These are phyloP conservation scores for Zaprionus bogoriensis DNA, from an alignment of 2,888 invertebrate species.

Conservation along the genomic window DNA sequence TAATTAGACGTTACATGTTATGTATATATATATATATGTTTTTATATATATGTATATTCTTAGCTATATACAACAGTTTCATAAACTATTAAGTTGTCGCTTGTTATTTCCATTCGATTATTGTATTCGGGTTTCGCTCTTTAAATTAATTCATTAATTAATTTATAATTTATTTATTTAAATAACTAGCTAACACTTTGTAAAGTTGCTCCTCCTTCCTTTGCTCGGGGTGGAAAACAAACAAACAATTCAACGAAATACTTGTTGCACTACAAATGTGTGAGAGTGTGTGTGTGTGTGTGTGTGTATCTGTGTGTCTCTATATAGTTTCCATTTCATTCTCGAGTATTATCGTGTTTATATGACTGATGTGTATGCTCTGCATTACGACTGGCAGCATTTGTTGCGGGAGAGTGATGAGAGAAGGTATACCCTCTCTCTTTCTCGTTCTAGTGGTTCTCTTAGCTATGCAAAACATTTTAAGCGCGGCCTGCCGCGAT, in stretches of 20 bases:
- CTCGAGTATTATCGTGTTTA: constrained; percentile 9
- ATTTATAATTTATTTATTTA: no score
- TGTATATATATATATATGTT: constrained; percentile 28
- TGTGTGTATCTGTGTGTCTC: constrained; percentile 24
- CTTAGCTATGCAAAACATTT: constrained; percentile 49
- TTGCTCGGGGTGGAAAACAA: constrained; percentile 39
- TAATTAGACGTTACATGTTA: constrained; percentile 37
- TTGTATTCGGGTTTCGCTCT: constrained; percentile 23
- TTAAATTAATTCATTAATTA: constrained; percentile 58
- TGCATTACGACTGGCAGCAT: constrained; percentile 20
- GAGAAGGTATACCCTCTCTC: constrained; percentile 5
- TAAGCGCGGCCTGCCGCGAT: constrained; percentile 61
- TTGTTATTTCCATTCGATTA: constrained; percentile 23
- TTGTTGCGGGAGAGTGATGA: background rate
- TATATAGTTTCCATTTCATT: constrained; percentile 30
- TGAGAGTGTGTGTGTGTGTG: constrained; percentile 13
- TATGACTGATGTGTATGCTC: constrained; percentile 23
- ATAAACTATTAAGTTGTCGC: constrained; percentile 64
- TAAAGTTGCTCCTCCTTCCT: constrained; percentile 33
- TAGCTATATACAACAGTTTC: constrained; percentile 74
- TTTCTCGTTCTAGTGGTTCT: background rate
- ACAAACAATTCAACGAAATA: constrained; percentile 59
- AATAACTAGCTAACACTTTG: constrained; percentile 77
- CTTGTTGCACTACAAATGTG: constrained; percentile 34
- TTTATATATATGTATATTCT: constrained; percentile 37